Evolutionary conservation across 1,140 invertebrate genomes (phyloP), one percentile per base, ranked within the genome.

Genomic region (Meloidogyne exigua): DNA sequence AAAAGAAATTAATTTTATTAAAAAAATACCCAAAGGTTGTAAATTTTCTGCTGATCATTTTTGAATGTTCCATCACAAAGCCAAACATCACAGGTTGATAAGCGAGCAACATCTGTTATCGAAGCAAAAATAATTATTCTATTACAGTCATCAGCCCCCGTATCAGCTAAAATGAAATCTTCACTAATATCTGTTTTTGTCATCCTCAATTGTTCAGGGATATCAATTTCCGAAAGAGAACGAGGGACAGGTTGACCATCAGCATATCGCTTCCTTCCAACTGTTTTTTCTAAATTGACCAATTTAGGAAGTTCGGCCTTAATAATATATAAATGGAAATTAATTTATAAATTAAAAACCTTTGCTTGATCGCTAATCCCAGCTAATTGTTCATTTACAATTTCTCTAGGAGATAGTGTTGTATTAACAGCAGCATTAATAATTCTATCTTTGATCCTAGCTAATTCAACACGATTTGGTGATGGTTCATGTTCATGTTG

Each of bases 351-450:
- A 57, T 57, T 57, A 57, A 57, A 63, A 49, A 36, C 23, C 28
- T 72, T 72, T n/a, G 70, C 70, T 21, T 72, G 44, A 49, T 72
- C 42, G 15, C 70, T 72, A 23, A 72, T 72, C 13, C 70, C 70
- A 49, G 28, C 66, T 7, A 72, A 9, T 13, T 49, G 21, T 2
- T 36, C 18, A 57, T 23, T 57, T 7, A 72, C 70, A n/a, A 72
- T 72, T 36, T 42, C 44, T 4, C 44, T 15, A 11, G 70, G 70
- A n/a, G 70, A 32, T 13, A 36, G 23, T 42, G 21, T 32, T 21
- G 28, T 26, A 21, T 11, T 32, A 26, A 23, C 64, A 49, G 70
- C 12, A 15, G 70, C 42, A 25, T 72, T 10, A 62, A 62, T 44
- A 25, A 72, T 72, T 2, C 23, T 15, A 13, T 72, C 21, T 0